phyloP scores from a whole-genome alignment of 2,888 invertebrate genomes.

The Tinea pellionella region DNA sequence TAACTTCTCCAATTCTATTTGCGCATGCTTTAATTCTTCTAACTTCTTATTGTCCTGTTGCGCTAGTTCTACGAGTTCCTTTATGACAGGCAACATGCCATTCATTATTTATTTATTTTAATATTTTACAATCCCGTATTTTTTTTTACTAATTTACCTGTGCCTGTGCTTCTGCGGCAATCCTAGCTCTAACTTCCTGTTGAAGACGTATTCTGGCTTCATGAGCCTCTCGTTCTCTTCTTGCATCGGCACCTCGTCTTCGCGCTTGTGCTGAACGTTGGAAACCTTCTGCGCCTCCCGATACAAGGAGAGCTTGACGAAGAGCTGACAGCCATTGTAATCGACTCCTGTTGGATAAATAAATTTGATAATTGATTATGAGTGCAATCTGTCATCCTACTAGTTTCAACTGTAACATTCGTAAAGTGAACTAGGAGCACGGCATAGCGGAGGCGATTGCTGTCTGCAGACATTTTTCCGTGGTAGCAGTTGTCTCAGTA shows the following conservation, averaged over 20 bases:
- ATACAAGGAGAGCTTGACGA: conserved; percentile 77
- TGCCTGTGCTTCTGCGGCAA: conserved; percentile 68
- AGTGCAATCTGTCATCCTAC: too few relatives aligned
- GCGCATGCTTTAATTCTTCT: conserved; percentile 78
- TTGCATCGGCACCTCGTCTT: conserved; percentile 62
- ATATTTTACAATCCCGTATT: background rate
- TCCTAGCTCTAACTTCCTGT: conserved; percentile 72
- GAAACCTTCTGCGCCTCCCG: conserved; percentile 76
- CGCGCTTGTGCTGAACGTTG: conserved; percentile 71
- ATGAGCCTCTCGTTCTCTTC: conserved; percentile 67
- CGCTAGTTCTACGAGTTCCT: conserved; percentile 75
- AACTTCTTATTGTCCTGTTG: conserved; percentile 79
- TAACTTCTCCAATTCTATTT: conserved; percentile 75
- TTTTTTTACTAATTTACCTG: conserved; percentile 31
- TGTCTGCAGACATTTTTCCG: background rate
- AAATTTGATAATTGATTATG: too few relatives aligned
- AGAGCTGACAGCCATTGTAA: conserved; percentile 83
- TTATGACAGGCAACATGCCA: conserved; percentile 18
- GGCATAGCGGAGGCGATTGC: background rate
- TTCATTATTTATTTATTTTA: conserved; percentile 12
- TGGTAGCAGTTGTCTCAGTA: background rate
- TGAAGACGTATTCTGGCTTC: conserved; percentile 74
- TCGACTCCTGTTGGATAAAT: conserved; percentile 74
- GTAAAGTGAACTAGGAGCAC: too few relatives aligned
- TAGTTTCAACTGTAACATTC: too few relatives aligned